A percentile compares a stretch with the other conserved stretches of the same genome.
These are phyloP conservation scores for Chloebia gouldiae DNA, from an alignment of 2,113 vertebrate genomes.

Conservation along the genomic window DNA sequence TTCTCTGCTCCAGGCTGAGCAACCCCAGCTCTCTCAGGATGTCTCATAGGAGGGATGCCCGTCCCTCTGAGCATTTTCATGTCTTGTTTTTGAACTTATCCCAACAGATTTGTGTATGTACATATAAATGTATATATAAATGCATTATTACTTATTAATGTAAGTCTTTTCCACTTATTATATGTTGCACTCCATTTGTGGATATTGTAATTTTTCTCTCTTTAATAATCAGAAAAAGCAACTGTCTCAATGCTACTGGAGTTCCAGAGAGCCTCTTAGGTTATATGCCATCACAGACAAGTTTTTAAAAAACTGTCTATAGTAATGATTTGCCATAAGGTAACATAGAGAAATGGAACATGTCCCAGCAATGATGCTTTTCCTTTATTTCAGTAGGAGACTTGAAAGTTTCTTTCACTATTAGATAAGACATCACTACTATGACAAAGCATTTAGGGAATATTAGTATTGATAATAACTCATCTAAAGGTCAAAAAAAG, in stretches of 20 bases:
- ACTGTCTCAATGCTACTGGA: not conserved
- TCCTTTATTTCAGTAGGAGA: not conserved
- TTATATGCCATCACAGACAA: not conserved
- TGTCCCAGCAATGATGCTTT: not conserved
- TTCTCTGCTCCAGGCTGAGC: not conserved
- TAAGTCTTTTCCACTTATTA: not conserved
- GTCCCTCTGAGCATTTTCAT: not conserved
- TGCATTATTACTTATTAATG: not conserved
- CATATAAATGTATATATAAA: not conserved
- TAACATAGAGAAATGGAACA: not conserved
- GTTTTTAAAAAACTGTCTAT: not conserved
- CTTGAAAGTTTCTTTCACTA: not conserved
- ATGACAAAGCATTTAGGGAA: not conserved
- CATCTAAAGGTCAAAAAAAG: not conserved
- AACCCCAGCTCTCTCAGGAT: not conserved
- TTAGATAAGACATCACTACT: not conserved
- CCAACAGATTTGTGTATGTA: not conserved
- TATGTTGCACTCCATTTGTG: not conserved
- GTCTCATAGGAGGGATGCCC: not conserved
- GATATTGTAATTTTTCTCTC: not conserved
- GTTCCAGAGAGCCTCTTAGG: not conserved
- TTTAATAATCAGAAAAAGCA: not conserved
- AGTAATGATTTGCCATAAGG: not conserved
- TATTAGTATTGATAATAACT: not conserved
- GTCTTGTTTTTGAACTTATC: not conserved